Conservation (phyloP, 35 echinoderm and acorn worm genomes). For the Anneissia japonica region DNA sequence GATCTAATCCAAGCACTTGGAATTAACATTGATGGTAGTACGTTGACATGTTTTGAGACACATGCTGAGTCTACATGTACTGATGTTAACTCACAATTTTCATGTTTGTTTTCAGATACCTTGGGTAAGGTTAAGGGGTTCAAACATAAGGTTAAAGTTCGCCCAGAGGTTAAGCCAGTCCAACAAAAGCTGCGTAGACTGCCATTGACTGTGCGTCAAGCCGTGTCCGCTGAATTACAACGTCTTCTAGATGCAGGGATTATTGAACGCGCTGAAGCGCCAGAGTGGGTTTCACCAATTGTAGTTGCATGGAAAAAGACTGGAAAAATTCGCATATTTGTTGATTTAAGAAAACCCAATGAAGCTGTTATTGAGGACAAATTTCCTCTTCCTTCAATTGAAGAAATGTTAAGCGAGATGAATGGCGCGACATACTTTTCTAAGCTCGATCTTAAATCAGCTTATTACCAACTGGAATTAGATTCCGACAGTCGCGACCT, state of each 20-base stretch:
- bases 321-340: slow-evolving; percentile 11
- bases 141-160: slow-evolving; percentile 8
- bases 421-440: not conserved
- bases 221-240: slow-evolving; percentile 4
- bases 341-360: slow-evolving; percentile 20
- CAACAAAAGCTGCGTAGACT: slow-evolving; percentile 31
- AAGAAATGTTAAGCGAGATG: slow-evolving; percentile 9
- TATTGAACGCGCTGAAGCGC: slow-evolving; percentile 1
- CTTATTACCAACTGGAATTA: slow-evolving; percentile 6
- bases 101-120: not conserved
- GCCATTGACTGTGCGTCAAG: slow-evolving; percentile 19
- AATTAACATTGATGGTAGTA: not conserved
- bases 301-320: slow-evolving; percentile 16
- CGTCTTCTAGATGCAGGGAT: slow-evolving; percentile 1
- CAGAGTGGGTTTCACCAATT: slow-evolving; percentile 10
- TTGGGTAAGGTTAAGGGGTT: not conserved
- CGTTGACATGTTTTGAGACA: too few relatives aligned
- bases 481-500: not conserved
- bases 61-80: not conserved
- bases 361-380: slow-evolving; percentile 12
- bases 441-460: not conserved
- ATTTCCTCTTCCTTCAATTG: not conserved
- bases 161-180: slow-evolving; percentile 1
- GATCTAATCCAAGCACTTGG: slow-evolving; percentile 23
- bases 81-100: not conserved